Conservation (phyloP, 2,888 invertebrate genomes). For the Phortica magna region DNA sequence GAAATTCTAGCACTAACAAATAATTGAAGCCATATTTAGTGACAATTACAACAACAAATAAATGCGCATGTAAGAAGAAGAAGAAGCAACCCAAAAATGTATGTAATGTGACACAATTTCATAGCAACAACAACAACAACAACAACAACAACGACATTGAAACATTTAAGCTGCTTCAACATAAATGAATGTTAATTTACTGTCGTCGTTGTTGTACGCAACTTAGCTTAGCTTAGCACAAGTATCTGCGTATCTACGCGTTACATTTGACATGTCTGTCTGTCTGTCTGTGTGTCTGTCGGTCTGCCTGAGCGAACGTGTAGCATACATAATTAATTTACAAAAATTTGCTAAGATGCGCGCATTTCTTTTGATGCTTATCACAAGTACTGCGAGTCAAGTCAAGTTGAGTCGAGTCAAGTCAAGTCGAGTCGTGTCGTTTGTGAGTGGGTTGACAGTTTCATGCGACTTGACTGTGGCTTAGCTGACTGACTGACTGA, state of each 20-base stretch:
- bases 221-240: neutral
- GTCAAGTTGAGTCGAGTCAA: neutral
- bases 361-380: slow-evolving; percentile 58
- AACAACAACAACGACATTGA: slow-evolving; percentile 23
- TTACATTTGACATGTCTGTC: slow-evolving; percentile 33
- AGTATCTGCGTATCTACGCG: slow-evolving; percentile 38
- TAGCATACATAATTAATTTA: slow-evolving; percentile 63
- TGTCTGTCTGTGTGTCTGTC: neutral
- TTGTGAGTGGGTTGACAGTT: neutral
- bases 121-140: slow-evolving; percentile 5
- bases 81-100: slow-evolving; percentile 43
- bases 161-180: slow-evolving; percentile 4
- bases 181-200: neutral
- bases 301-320: neutral
- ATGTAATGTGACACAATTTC: slow-evolving; percentile 50
- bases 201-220: neutral
- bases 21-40: slow-evolving; percentile 55
- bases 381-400: slow-evolving; percentile 43
- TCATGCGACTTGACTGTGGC: neutral
- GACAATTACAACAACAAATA: slow-evolving; percentile 47
- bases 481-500: slow-evolving; percentile 7
- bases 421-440: neutral
- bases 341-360: slow-evolving; percentile 56
- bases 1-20: slow-evolving; percentile 37
- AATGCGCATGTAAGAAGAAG: slow-evolving; percentile 17